A percentile compares a stretch with the other conserved stretches of the same genome.
These are phyloP conservation scores for Epistrophe grossulariae DNA, from an alignment of 2,888 invertebrate genomes.

Conservation along the genomic window DNA sequence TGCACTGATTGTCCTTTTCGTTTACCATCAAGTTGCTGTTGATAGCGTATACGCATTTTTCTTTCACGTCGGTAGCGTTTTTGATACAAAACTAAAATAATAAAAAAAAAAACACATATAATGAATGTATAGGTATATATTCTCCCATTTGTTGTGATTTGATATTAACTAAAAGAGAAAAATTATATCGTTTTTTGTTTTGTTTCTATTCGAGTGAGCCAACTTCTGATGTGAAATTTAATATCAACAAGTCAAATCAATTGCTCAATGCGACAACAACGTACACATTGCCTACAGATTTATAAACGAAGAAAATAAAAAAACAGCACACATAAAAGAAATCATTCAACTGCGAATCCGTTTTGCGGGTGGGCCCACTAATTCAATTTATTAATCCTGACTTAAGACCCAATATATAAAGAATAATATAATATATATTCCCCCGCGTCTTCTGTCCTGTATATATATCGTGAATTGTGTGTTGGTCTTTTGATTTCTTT, in stretches of 20 bases:
- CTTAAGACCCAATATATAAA: conserved; percentile 72
- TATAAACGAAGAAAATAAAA: conserved; percentile 11
- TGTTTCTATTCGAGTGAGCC: conserved; percentile 47
- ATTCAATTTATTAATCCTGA: conserved; percentile 80
- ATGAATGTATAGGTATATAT: conserved; percentile 18
- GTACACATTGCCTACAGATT: conserved; percentile 39
- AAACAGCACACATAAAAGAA: conserved; percentile 33
- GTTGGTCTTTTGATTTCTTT: conserved; percentile 68
- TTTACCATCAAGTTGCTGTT: conserved; percentile 94
- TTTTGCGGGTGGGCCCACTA: conserved; percentile 81
- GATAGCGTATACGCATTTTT: conserved; percentile 91
- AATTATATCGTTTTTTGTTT: conserved; percentile 12
- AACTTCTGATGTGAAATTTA: conserved; percentile 72
- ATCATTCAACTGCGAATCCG: conserved; percentile 82
- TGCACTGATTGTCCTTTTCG: conserved; percentile 87
- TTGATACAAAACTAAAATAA: conserved; percentile 90
- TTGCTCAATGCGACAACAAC: conserved; percentile 62
- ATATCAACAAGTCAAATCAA: conserved; percentile 76
- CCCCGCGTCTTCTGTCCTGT: background rate
- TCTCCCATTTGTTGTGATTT: conserved; percentile 50
- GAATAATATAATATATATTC: background rate
- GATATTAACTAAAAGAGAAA: conserved; percentile 62
- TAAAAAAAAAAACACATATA: background rate
- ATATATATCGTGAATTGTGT: conserved; percentile 11
- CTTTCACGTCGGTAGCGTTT: conserved; percentile 95